Evolutionary conservation across 2,888 invertebrate genomes (phyloP), one percentile per base, ranked within the genome.

Genomic region (Heteropelma amictum): DNA sequence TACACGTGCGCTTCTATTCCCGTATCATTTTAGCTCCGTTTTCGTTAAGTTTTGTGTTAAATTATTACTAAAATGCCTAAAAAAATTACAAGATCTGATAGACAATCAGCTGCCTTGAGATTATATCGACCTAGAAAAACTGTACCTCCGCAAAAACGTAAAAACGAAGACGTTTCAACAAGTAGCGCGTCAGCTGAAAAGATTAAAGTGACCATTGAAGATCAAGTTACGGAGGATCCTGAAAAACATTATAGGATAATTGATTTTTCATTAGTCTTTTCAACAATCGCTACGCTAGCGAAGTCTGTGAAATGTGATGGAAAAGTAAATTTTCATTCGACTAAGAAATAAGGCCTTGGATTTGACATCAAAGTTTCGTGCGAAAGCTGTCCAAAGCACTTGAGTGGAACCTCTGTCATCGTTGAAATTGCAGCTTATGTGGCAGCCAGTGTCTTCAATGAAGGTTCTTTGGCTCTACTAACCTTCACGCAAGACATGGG

Each of bases 371-470:
- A 65, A 74, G 70, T 69, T 56, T 74, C 70, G 70, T 69, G 53
- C 70, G 74, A 61, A 73, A 47, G 60, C 6, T 47, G 47, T 33
- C 68, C 74, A 42, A 79, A 79, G 60, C 21, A 35, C 10, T 10
- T 74, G 12, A 69, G 64, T 72, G 73, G 68, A 14, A 53, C 56
- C 49, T 21, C 69, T 14, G 53, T 35, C 8, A 61, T 77, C 14
- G 73, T 77, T 8, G 60, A 77, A 64, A 75, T 75, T 74, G 79
- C 73, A 58, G 80, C 79, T 68, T 60, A 77, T 30, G 69, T 81
- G 12, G 77, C 82, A 74, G 79, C 79, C 38, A 49, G 81, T 58
- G 70, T 70, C 19, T 81, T 83, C 60, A 83, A 83, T 78, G 81
- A 84, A 78, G 82, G 71, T 58, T 61, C 51, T 67, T 56, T 67